phyloP scores from a whole-genome alignment of 2,888 invertebrate genomes.

The Mimumesa dahlbomi region DNA sequence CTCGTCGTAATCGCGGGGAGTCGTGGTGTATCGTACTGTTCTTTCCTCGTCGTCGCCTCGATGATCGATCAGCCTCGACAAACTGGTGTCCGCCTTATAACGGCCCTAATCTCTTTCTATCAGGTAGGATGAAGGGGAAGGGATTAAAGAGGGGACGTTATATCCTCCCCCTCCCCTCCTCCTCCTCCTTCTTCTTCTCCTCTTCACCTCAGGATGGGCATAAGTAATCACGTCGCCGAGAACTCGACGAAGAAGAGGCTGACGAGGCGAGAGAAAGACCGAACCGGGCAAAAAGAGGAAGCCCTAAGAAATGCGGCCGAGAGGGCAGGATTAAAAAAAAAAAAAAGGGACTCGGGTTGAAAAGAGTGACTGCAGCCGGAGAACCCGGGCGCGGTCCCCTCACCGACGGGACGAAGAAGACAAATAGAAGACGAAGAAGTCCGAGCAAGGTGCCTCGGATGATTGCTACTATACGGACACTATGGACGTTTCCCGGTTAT shows the following conservation, averaged over 20 bases:
- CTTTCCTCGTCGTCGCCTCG: slow-evolving; percentile 44
- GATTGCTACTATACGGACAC: slow-evolving; percentile 43
- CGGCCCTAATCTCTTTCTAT: slow-evolving; percentile 67
- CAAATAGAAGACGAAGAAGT: slow-evolving; percentile 54
- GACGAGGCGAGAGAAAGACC: slow-evolving; percentile 59
- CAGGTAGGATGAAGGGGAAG: slow-evolving; percentile 31
- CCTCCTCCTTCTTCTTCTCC: too few relatives aligned
- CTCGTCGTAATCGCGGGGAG: slow-evolving; percentile 26
- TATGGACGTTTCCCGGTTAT: too few relatives aligned
- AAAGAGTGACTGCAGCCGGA: slow-evolving; percentile 41
- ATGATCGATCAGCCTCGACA: slow-evolving; percentile 63
- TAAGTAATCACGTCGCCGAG: slow-evolving; percentile 61
- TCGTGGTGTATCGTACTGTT: slow-evolving; percentile 22
- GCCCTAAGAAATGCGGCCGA: slow-evolving; percentile 51
- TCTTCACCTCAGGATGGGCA: too few relatives aligned
- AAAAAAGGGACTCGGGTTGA: slow-evolving; percentile 38
- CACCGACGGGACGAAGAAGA: slow-evolving; percentile 49
- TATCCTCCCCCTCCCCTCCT: slow-evolving; percentile 14
- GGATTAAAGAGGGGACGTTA: slow-evolving; percentile 40
- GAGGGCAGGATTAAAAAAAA: slow-evolving; percentile 19
- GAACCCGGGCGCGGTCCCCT: slow-evolving; percentile 51
- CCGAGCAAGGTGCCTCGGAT: slow-evolving; percentile 39
- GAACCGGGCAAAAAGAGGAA: slow-evolving; percentile 61
- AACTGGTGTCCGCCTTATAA: slow-evolving; percentile 61
- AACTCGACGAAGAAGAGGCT: slow-evolving; percentile 58